phyloP scores from a whole-genome alignment of 64 coral and sea anemone genomes.

The Orbicella faveolata region DNA sequence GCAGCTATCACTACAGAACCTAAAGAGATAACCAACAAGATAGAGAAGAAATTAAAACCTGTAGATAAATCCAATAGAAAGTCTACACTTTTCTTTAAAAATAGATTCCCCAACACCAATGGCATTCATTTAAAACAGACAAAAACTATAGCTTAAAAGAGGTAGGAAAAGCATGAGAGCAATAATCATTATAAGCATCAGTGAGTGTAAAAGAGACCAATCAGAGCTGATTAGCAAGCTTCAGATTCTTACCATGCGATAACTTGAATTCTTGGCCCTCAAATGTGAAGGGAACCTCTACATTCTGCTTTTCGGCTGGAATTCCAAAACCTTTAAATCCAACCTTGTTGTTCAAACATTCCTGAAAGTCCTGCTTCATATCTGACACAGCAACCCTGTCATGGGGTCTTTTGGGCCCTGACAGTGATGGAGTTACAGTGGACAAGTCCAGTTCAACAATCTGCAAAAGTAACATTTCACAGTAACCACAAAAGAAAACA shows the following conservation, averaged over 20 bases:
- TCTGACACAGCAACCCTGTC: conserved; percentile 76
- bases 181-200: too few relatives aligned
- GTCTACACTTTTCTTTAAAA: too few relatives aligned
- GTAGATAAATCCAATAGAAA: too few relatives aligned
- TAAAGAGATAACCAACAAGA: background rate
- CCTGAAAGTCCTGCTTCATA: conserved; percentile 92
- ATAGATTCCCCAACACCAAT: too few relatives aligned
- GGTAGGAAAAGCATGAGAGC: too few relatives aligned
- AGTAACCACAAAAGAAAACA: too few relatives aligned
- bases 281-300: conserved; percentile 69
- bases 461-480: conserved; percentile 13
- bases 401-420: conserved; percentile 96
- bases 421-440: conserved; percentile 83
- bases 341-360: conserved; percentile 91
- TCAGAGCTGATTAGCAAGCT: background rate
- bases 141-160: too few relatives aligned
- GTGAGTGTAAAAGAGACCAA: too few relatives aligned
- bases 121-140: too few relatives aligned
- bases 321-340: conserved; percentile 99
- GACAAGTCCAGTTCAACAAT: conserved; percentile 86
- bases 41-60: too few relatives aligned
- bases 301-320: conserved; percentile 70
- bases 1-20: conserved; percentile 97
- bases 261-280: conserved; percentile 76
- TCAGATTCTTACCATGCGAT: conserved; percentile 70